These are phyloP conservation scores for Tetranychus urticae DNA, from an alignment of 1,140 invertebrate genomes.

Conservation along the genomic window DNA sequence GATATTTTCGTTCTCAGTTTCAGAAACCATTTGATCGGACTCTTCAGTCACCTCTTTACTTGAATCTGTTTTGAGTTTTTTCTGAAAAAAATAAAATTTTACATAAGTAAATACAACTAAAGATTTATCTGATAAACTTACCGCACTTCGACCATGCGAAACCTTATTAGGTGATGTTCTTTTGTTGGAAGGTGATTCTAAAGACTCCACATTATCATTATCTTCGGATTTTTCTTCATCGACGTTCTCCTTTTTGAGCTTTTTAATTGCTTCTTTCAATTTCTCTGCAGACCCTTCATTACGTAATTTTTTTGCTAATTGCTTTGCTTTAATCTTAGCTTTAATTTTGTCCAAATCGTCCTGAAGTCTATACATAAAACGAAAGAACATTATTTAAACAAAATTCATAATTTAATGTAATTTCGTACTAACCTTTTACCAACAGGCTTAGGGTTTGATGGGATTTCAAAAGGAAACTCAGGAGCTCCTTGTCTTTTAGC, in stretches of 20 bases:
- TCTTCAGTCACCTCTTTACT: constrained; percentile 13
- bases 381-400: no score
- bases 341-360: not conserved
- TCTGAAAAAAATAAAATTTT: not conserved
- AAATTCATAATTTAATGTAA: not conserved
- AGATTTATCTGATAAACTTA: not conserved
- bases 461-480: not conserved
- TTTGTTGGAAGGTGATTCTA: not conserved
- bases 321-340: not conserved
- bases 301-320: not conserved
- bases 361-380: not conserved
- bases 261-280: not conserved
- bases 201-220: not conserved
- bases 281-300: not conserved
- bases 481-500: not conserved
- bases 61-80: not conserved
- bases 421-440: not conserved
- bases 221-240: not conserved
- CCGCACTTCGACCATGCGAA: not conserved
- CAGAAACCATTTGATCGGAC: constrained; percentile 18
- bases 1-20: not conserved
- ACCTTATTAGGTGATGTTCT: not conserved
- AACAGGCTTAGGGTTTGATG: not conserved
- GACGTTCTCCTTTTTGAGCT: not conserved
- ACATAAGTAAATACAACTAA: no score